Base-by-base conservation (phyloP, 2,797 vertebrate genomes). In the Poeciliopsis turneri region DNA sequence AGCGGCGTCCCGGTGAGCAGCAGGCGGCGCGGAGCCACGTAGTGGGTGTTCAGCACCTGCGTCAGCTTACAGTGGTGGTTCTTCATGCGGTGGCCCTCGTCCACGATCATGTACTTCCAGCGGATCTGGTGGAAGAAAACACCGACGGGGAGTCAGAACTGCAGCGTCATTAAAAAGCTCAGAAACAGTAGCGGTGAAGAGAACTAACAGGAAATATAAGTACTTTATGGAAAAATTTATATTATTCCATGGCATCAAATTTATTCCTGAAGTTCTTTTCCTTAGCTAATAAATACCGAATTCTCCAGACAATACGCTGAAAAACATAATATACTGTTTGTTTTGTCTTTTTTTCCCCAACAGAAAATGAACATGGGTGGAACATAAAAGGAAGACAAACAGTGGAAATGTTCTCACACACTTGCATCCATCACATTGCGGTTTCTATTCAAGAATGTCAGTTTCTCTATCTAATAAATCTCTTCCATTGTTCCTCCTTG, bases 81-180 rank as follows among this genome's bases (percentile, higher is more conserved):
- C 95, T 99, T 99, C 98, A 99, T 99, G 39, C 98, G 96, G 90
- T 99, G 98, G 39, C 98, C 98, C 92, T 99, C 98, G 13, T 99
- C 98, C 83, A 99, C 98, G 0, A 99, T 99, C 98, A 99, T 99
- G 88, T 99, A 99, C 90, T 99, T 99, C 98, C 98, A 99, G 79
- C 98, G 97, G 83, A 99, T 98, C 98, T 93, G 97, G 16, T 39
- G 33, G 93, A 92, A 36, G 95, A 93, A 86, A 96, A 3, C 16
- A 96, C 12, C 12, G 18, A 9, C 6, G 33, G 61, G 13, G 33
- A 23, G 12, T 68, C 4, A 23, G 7, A 39, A 66, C 61, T 39
- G 59, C 4, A 25, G 23, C 23, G 41, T 68, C 18, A 20, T 23
- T 11, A 16, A 64, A 2, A 46, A 33, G 4, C n/a, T 61, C 41